phyloP scores from a whole-genome alignment of 2,888 invertebrate species.

The Erynnis tages region DNA sequence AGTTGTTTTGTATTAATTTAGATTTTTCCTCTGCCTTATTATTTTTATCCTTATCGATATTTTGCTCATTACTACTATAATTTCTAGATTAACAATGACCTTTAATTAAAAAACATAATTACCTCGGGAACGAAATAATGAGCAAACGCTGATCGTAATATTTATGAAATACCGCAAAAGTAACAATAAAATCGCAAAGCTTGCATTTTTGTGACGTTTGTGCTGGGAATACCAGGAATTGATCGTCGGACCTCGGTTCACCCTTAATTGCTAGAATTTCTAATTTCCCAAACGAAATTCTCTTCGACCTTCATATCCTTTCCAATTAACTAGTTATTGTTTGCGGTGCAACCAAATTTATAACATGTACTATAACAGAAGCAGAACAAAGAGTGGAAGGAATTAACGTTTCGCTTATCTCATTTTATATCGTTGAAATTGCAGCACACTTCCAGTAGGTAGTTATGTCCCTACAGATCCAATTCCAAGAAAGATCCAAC shows the following conservation, averaged over 20 bases:
- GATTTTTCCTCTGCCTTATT: too few species aligned
- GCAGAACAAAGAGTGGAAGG: not conserved
- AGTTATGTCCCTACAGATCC: not conserved
- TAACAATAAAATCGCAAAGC: slow-evolving; percentile 1
- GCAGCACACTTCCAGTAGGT: not conserved
- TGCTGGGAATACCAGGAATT: slow-evolving; percentile 16
- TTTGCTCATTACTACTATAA: too few species aligned
- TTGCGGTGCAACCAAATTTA: not conserved
- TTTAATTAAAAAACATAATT: too few species aligned
- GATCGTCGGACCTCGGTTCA: slow-evolving; percentile 11
- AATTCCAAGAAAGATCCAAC: too few species aligned
- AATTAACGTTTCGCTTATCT: not conserved
- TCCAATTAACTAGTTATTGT: slow-evolving; percentile 8
- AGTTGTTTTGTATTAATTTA: too few species aligned
- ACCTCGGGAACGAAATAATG: too few species aligned
- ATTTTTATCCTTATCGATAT: too few species aligned
- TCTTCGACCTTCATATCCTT: slow-evolving; percentile 6
- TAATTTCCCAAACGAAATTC: slow-evolving; percentile 22
- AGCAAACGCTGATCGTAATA: not conserved
- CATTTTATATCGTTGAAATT: not conserved
- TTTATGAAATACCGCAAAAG: not conserved
- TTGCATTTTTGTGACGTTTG: not conserved
- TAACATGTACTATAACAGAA: not conserved
- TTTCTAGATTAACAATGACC: too few species aligned
- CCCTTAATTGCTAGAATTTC: slow-evolving; percentile 17